Evolutionary conservation across 1,140 invertebrate species (phyloP).

Genomic region (Halictus rubicundus): DNA sequence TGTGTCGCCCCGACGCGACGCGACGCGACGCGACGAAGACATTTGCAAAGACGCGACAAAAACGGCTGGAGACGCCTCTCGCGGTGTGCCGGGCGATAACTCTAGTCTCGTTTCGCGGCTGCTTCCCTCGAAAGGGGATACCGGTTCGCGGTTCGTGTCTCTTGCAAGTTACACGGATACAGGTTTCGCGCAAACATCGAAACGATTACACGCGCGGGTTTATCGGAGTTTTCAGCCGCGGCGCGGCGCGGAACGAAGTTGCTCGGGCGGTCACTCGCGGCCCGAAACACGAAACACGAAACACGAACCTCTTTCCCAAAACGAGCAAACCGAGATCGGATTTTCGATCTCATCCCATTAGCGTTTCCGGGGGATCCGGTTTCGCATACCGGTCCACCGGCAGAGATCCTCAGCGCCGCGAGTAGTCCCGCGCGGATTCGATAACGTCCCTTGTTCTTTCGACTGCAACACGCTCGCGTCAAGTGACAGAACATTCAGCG

Average conservation of each 20-base stretch:
- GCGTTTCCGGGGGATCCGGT: conserved; percentile 39
- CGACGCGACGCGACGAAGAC: no score
- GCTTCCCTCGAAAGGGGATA: no score
- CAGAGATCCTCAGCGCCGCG: background rate
- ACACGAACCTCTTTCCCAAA: conserved; percentile 8
- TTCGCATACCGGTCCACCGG: conserved; percentile 25
- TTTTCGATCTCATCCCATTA: conserved; percentile 17
- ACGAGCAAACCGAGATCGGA: conserved; percentile 23
- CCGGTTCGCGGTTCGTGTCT: no score
- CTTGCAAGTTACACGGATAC: no score
- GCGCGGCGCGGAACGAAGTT: no score
- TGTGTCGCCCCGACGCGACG: no score
- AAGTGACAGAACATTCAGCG: no score
- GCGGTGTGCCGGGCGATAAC: background rate
- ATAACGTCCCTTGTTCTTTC: conserved; percentile 41
- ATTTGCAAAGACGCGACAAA: background rate
- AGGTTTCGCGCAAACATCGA: no score
- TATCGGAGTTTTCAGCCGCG: background rate
- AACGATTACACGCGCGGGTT: no score
- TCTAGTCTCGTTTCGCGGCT: background rate
- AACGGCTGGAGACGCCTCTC: background rate
- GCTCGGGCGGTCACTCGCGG: background rate
- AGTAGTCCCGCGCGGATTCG: conserved; percentile 10
- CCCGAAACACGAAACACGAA: background rate
- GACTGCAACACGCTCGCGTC: background rate